phyloP scores from a whole-genome alignment of 2,113 vertebrate genomes.

The Alces alces region DNA sequence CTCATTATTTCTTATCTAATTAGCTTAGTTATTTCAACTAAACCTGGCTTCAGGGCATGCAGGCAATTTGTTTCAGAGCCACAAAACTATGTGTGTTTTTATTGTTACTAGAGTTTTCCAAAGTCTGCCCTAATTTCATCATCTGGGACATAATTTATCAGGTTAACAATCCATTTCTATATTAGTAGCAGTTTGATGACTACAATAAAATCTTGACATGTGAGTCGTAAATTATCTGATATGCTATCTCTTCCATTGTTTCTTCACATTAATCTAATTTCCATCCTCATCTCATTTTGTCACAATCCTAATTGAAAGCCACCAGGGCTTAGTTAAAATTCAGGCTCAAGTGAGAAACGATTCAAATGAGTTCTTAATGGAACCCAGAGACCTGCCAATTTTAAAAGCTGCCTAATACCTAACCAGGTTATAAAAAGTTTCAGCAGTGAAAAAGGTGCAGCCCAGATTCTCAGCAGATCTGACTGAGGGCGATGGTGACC shows the following conservation, averaged over 20 bases:
- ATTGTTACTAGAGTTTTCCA: slow-evolving; percentile 62
- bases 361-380: slow-evolving; percentile 68
- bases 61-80: slow-evolving; percentile 66
- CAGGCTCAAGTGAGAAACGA: slow-evolving; percentile 50
- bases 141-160: slow-evolving; percentile 52
- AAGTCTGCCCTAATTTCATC: slow-evolving; percentile 43
- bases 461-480: slow-evolving; percentile 29
- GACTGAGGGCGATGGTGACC: not conserved
- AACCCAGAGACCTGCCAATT: slow-evolving; percentile 64
- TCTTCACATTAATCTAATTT: slow-evolving; percentile 61
- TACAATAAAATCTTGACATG: slow-evolving; percentile 57
- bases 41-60: slow-evolving; percentile 59
- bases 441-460: not conserved
- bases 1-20: slow-evolving; percentile 75
- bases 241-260: slow-evolving; percentile 39
- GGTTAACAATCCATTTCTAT: slow-evolving; percentile 50
- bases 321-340: slow-evolving; percentile 66
- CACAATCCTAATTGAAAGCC: slow-evolving; percentile 55
- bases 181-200: slow-evolving; percentile 56
- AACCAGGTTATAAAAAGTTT: slow-evolving; percentile 53
- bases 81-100: slow-evolving; percentile 67
- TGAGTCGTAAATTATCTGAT: slow-evolving; percentile 32
- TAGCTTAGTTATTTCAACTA: slow-evolving; percentile 70
- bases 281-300: slow-evolving; percentile 56
- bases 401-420: slow-evolving; percentile 60